Percentiles rank a stretch among this genome's conserved stretches.
These are phyloP conservation scores for Rhopalosiphum padi DNA, from an alignment of 1,140 invertebrate genomes.

Conservation along the genomic window DNA sequence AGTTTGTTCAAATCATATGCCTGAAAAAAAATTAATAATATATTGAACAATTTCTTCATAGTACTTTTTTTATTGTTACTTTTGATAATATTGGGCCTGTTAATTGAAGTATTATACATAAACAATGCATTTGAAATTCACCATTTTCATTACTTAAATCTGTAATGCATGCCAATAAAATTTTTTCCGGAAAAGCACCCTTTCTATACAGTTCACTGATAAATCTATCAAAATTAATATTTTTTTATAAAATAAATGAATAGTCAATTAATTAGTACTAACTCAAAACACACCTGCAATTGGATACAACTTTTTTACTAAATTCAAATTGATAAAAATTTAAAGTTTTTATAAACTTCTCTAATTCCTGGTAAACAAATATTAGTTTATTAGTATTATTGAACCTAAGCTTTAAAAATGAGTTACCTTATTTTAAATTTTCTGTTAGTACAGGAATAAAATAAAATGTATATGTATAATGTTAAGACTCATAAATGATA, in stretches of 20 bases:
- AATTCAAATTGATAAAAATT: not conserved
- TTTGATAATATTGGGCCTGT: not conserved
- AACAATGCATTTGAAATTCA: not conserved
- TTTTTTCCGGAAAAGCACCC: not conserved
- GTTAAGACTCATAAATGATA: too few relatives aligned
- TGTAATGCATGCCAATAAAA: not conserved
- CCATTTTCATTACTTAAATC: not conserved
- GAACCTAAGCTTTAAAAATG: not conserved
- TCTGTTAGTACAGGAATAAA: not conserved
- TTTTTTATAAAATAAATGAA: not conserved
- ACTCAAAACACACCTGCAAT: not conserved
- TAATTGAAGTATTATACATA: constrained; percentile 23
- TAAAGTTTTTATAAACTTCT: not conserved
- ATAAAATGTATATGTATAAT: not conserved
- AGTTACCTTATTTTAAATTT: not conserved
- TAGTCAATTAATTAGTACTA: not conserved
- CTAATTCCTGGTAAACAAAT: not conserved
- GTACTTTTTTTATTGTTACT: not conserved
- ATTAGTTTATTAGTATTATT: not conserved
- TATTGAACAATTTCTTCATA: not conserved
- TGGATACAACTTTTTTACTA: not conserved
- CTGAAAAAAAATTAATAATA: not conserved
- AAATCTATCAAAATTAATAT: constrained; percentile 25
- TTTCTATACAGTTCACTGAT: not conserved
- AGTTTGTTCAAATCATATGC: not conserved